Evolutionary conservation across 2,888 invertebrate species (phyloP).

Genomic region (Sympetrum striolatum): DNA sequence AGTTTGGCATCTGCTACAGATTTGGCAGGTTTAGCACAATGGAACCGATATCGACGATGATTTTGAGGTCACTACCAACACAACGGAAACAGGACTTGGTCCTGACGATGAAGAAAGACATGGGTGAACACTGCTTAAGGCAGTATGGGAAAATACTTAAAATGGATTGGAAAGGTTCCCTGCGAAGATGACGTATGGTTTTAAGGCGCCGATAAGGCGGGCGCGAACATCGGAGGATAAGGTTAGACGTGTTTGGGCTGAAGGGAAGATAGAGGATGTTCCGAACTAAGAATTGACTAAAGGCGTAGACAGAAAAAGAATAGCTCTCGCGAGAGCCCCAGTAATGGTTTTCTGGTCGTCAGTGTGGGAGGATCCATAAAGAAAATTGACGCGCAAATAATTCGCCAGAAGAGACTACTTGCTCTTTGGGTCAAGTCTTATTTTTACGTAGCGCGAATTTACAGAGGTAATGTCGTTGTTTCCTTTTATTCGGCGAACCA

Average conservation of each 20-base stretch:
- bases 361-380: background rate
- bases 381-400: conserved; percentile 13
- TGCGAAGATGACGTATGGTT: no score
- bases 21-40: no score
- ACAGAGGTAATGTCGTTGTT: background rate
- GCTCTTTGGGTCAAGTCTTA: background rate
- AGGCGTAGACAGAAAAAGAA: conserved; percentile 5
- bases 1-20: no score
- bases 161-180: background rate
- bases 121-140: background rate
- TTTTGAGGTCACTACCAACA: no score
- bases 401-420: background rate
- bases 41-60: no score
- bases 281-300: background rate
- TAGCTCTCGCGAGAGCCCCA: background rate
- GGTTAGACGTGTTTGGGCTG: background rate
- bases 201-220: no score
- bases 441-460: background rate
- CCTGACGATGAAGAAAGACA: background rate
- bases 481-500: background rate
- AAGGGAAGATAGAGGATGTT: background rate
- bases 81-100: no score
- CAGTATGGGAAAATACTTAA: background rate
- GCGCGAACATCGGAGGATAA: background rate
- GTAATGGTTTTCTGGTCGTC: conserved; percentile 36